These are phyloP conservation scores for Euphonia xanthogaster DNA, from an alignment of 2,797 vertebrate genomes.

Conservation along the genomic window DNA sequence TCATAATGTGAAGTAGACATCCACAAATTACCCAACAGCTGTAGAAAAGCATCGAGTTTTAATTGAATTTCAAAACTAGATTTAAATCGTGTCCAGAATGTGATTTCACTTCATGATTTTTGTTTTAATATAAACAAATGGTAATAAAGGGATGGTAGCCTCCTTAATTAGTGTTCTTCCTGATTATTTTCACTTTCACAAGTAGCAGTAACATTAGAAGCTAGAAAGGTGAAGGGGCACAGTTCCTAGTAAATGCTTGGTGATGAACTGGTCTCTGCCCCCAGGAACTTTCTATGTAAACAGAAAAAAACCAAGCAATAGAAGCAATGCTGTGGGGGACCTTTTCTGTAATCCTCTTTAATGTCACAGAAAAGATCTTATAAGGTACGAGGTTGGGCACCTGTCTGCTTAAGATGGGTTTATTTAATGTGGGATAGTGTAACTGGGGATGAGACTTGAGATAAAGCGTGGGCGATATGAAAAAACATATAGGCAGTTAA, in stretches of 20 bases:
- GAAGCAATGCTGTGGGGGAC: rapidly evolving
- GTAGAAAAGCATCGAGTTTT: not conserved
- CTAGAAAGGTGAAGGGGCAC: not conserved
- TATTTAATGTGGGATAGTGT: not conserved
- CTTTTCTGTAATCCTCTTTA: not conserved
- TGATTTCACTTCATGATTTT: not conserved
- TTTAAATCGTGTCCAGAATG: not conserved
- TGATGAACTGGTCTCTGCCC: not conserved
- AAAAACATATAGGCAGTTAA: not conserved
- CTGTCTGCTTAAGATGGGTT: not conserved
- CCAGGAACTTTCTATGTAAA: not conserved
- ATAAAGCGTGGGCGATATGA: not conserved
- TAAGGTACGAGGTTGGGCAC: not conserved
- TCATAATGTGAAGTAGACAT: not conserved
- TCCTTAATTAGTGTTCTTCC: not conserved
- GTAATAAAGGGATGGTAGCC: not conserved
- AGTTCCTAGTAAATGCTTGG: not conserved
- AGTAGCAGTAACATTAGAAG: not conserved
- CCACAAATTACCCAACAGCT: not conserved
- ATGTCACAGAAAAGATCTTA: not conserved
- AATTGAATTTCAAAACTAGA: not conserved
- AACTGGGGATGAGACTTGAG: not conserved
- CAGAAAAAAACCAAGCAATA: not conserved
- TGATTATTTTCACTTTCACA: not conserved
- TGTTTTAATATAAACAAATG: not conserved